Percentiles rank a stretch among this genome's conserved stretches.
phyloP scores from a whole-genome alignment of 2,888 invertebrate species.

The Thyatira batis region DNA sequence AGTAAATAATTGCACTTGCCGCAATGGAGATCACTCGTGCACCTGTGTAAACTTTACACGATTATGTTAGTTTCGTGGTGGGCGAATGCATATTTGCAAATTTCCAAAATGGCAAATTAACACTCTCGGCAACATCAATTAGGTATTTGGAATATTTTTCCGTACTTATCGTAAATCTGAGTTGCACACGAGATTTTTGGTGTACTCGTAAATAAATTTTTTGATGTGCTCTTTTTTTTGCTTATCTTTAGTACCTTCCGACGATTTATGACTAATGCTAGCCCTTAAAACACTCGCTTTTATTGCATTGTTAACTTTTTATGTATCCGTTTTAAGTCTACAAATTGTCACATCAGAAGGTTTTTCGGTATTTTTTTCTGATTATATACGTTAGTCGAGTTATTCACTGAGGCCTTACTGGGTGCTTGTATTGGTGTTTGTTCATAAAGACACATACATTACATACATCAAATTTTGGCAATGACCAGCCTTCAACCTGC shows the following conservation, averaged over 20 bases:
- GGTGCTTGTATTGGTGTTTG: conserved; percentile 18
- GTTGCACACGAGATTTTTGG: conserved; percentile 32
- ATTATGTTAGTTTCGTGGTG: conserved; percentile 48
- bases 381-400: conserved; percentile 1
- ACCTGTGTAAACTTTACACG: conserved; percentile 64
- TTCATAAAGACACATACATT: conserved; percentile 46
- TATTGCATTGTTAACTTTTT: conserved; percentile 35
- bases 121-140: conserved; percentile 61
- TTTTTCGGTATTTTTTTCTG: not conserved
- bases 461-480: conserved; percentile 38
- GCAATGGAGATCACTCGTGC: conserved; percentile 46
- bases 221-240: conserved; percentile 42
- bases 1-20: conserved; percentile 64
- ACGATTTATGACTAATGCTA: conserved; percentile 41
- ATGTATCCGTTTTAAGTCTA: not conserved
- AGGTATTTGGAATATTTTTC: conserved; percentile 53
- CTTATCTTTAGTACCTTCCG: conserved; percentile 40
- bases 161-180: conserved; percentile 46
- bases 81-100: conserved; percentile 71
- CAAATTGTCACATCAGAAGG: not conserved
- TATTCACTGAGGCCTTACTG: conserved; percentile 46
- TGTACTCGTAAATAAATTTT: conserved; percentile 32
- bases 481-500: conserved; percentile 75
- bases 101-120: conserved; percentile 63
- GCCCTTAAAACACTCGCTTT: conserved; percentile 40